Percentiles rank a stretch among this genome's conserved stretches.
phyloP scores from a whole-genome alignment of 2,888 invertebrate species.

The Chalcis sispes region DNA sequence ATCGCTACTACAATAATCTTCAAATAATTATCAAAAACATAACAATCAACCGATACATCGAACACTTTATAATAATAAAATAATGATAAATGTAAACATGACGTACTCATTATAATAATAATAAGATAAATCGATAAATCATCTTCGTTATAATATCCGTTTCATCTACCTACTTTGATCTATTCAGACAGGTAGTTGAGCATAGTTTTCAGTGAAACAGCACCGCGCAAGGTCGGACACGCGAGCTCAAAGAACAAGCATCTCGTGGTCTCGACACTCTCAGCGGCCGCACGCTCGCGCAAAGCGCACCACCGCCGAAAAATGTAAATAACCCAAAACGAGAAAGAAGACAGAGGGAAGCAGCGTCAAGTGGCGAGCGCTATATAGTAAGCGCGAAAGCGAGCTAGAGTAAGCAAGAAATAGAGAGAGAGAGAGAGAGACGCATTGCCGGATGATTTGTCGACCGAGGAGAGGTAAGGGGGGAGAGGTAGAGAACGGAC shows the following conservation, averaged over 20 bases:
- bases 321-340: conserved; percentile 9
- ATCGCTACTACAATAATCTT: no score
- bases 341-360: neutral
- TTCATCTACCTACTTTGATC: no score
- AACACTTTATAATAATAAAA: no score
- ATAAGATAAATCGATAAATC: no score
- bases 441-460: conserved; percentile 10
- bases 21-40: no score
- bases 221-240: conserved; percentile 11
- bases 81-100: no score
- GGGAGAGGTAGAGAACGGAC: no score
- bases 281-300: neutral
- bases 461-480: neutral
- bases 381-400: neutral
- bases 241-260: neutral
- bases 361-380: neutral
- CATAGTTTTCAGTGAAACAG: conserved; percentile 16
- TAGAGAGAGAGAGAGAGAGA: neutral
- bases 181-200: no score
- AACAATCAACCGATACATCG: no score
- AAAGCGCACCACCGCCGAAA: conserved; percentile 1
- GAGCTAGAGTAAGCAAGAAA: neutral
- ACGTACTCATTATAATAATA: no score
- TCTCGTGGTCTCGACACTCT: neutral
- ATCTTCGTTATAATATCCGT: no score